Percentiles rank a stretch among this genome's conserved stretches.
phyloP scores from a whole-genome alignment of 2,113 vertebrate genomes.

The Sander vitreus region DNA sequence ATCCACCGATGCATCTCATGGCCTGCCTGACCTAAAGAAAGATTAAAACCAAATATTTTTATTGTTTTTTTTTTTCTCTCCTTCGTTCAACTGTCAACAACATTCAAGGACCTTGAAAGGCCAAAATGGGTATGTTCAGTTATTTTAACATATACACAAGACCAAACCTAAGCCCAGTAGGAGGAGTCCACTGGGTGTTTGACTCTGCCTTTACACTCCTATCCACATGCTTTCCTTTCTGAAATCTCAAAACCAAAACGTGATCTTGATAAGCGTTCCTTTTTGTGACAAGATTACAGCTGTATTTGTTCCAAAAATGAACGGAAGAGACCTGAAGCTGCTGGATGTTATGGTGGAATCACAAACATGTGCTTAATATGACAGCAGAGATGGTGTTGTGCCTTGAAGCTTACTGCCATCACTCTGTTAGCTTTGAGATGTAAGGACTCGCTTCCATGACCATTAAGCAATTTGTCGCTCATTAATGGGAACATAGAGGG shows the following conservation, averaged over 20 bases:
- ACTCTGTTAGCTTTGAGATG: constrained; percentile 11
- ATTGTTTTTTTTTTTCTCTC: not conserved
- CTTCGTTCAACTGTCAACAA: not conserved
- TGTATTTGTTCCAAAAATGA: constrained; percentile 27
- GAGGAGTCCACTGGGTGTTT: not conserved
- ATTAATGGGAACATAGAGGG: not conserved
- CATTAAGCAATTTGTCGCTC: constrained; percentile 5
- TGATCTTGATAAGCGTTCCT: not conserved
- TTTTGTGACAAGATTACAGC: not conserved
- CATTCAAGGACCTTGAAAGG: constrained; percentile 29
- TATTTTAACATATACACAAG: not conserved
- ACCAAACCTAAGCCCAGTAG: not conserved
- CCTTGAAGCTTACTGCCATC: constrained; percentile 40
- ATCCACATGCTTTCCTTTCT: not conserved
- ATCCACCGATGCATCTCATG: constrained; percentile 72
- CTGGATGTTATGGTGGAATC: constrained; percentile 1
- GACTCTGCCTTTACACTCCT: constrained; percentile 9
- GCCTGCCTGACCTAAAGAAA: constrained; percentile 85
- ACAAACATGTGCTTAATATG: not conserved
- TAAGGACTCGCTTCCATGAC: constrained; percentile 1
- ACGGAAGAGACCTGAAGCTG: constrained; percentile 5
- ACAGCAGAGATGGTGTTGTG: constrained; percentile 16
- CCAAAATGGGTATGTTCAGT: not conserved
- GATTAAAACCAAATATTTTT: constrained; percentile 67
- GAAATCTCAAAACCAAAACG: constrained; percentile 11